Percentiles rank a stretch among this genome's conserved stretches.
These are phyloP conservation scores for Thalassoma bifasciatum DNA, from an alignment of 2,113 vertebrate genomes.

Conservation along the genomic window DNA sequence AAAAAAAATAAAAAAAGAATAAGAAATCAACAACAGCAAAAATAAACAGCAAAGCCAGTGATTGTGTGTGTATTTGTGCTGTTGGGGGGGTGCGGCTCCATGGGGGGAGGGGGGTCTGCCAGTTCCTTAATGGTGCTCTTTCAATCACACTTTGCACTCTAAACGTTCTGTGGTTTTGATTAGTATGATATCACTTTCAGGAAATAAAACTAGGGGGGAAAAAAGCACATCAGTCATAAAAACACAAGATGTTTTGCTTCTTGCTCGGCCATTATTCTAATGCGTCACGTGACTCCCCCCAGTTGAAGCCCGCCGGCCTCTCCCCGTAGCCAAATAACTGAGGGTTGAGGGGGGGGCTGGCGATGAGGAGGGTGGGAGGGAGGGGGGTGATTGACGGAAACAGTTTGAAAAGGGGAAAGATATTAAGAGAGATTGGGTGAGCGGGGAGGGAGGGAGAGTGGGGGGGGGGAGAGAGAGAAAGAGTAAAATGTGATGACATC, in stretches of 20 bases:
- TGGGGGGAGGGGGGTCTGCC: constrained; percentile 33
- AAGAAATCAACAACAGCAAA: constrained; percentile 56
- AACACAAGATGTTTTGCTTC: constrained; percentile 88
- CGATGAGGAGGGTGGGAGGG: background rate
- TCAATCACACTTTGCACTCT: constrained; percentile 95
- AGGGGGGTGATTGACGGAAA: constrained; percentile 84
- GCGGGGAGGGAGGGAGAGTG: constrained; percentile 52
- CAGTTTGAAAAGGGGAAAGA: constrained; percentile 88
- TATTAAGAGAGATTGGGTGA: constrained; percentile 77
- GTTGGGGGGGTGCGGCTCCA: constrained; percentile 37
- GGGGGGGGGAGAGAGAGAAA: constrained; percentile 61
- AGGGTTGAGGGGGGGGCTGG: constrained; percentile 37
- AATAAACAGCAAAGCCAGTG: constrained; percentile 73
- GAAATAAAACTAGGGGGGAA: constrained; percentile 81
- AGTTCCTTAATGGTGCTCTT: constrained; percentile 93
- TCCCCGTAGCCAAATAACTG: constrained; percentile 81
- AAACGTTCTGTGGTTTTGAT: constrained; percentile 98
- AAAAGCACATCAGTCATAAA: constrained; percentile 83
- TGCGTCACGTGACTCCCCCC: constrained; percentile 90
- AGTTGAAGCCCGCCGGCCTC: constrained; percentile 87
- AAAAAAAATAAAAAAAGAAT: constrained; percentile 63
- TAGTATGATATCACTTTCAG: constrained; percentile 93
- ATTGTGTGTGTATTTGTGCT: constrained; percentile 33
- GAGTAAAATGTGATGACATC: constrained; percentile 99
- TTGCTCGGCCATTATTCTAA: constrained; percentile 93